Evolutionary conservation across 2,113 vertebrate genomes (phyloP), one percentile per base, ranked within the genome.

Genomic region (Centropus bengalensis): DNA sequence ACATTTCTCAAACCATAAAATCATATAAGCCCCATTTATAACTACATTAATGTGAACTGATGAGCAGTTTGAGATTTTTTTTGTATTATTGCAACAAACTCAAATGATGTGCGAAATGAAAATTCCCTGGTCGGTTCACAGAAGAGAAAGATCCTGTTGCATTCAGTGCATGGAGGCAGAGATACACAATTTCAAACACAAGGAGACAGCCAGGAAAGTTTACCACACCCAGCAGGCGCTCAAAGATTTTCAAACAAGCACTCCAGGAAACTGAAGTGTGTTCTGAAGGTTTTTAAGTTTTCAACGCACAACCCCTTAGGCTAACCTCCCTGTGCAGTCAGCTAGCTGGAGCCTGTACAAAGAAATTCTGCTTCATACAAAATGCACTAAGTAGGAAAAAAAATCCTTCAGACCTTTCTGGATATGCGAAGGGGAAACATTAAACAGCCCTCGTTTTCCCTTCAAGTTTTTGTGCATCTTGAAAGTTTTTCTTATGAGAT

Each of bases 331-430:
- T 71, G 9, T 69, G 89, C 2, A 95, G 90, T 56, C 82, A 94
- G 90, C 69, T 81, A 93, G 82, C 90, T 96, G 93, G 93, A 96
- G 76, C 84, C 69, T 76, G 81, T 75, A 95, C 93, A 93, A 91
- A 96, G 89, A 79, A 64, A 91, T 59, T 66, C 68, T 94, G 75
- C 70, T 82, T 58, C 86, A 67, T 36, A 60, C 20, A 68, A 60
- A 89, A 93, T 83, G 82, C 60, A 60, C 19, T 40, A 68, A 88
- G 71, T 4, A 60, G 68, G 62, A 40, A 79, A 66, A 59, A 88
- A 86, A 84, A 5, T 42, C 56, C 66, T 71, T 12, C 79, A 89
- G 84, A 82, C 22, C 45, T 66, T 83, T 91, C 64, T 59, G 82
- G 70, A 86, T 77, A 91, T 55, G 93, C 80, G 38, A 55, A 94